Evolutionary conservation across 2,113 vertebrate genomes (phyloP).

Genomic region (Nothocercus julius): DNA sequence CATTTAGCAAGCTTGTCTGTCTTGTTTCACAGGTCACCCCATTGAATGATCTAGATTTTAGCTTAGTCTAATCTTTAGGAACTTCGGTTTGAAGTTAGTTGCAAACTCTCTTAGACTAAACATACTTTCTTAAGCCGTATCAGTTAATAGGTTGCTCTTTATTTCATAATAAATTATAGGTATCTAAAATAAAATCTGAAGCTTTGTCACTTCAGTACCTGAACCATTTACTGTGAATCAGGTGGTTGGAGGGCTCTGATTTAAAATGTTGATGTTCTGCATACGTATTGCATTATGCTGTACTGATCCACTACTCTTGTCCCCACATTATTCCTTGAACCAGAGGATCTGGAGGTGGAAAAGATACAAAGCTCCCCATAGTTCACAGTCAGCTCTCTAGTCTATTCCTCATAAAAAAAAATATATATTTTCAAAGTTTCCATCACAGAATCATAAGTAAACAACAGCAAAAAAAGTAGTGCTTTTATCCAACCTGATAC

Average conservation of each 20-base stretch:
- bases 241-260: not conserved
- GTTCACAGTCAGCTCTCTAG: not conserved
- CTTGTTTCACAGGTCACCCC: slow-evolving; percentile 9
- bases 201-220: not conserved
- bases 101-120: not conserved
- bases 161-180: not conserved
- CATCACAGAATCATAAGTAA: not conserved
- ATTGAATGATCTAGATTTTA: not conserved
- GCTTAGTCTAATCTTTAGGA: slow-evolving; percentile 12
- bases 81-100: not conserved
- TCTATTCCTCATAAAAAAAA: not conserved
- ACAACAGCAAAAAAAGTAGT: not conserved
- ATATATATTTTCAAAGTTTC: not conserved
- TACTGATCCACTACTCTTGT: not conserved
- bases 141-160: not conserved
- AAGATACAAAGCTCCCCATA: not conserved
- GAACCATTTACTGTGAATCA: not conserved
- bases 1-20: not conserved
- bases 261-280: not conserved
- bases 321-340: not conserved
- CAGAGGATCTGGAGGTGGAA: not conserved
- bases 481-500: not conserved
- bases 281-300: not conserved
- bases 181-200: not conserved
- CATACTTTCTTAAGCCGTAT: not conserved